Percentiles rank a stretch among this genome's conserved stretches.
These are phyloP conservation scores for Ctenochaetus hawaiiensis DNA, from an alignment of 2,797 vertebrate species.

Conservation along the genomic window DNA sequence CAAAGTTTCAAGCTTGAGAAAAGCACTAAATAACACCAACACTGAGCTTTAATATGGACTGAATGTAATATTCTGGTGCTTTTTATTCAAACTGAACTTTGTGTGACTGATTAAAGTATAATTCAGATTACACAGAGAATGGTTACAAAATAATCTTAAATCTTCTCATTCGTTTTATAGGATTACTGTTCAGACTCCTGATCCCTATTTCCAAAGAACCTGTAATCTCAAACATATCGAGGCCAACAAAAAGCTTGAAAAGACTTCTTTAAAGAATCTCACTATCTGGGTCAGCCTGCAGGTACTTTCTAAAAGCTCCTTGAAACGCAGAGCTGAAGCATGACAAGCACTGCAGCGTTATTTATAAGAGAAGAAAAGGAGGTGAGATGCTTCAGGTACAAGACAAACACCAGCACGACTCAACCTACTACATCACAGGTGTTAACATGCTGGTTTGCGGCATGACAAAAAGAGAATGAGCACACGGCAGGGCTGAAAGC, in stretches of 20 bases:
- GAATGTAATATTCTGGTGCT: neutral
- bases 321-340: conserved; percentile 12
- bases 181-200: conserved; percentile 28
- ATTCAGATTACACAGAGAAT: neutral
- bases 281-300: conserved; percentile 61
- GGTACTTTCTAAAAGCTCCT: conserved; percentile 47
- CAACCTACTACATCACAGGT: conserved; percentile 10
- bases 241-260: conserved; percentile 29
- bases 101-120: neutral
- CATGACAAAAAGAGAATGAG: conserved; percentile 38
- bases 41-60: neutral
- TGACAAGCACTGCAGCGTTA: neutral
- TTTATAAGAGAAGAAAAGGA: conserved; percentile 5
- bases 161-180: conserved; percentile 19
- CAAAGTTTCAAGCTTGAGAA: neutral
- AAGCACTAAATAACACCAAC: neutral
- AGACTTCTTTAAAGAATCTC: conserved; percentile 21
- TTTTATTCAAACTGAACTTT: neutral
- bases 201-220: conserved; percentile 33
- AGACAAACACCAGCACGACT: conserved; percentile 2
- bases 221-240: conserved; percentile 52
- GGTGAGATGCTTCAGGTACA: conserved; percentile 19
- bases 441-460: conserved; percentile 41
- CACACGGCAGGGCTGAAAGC: conserved; percentile 30
- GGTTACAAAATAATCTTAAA: conserved; percentile 42